Base-by-base conservation (phyloP, 2,888 invertebrate species). In the Pammene fasciana region DNA sequence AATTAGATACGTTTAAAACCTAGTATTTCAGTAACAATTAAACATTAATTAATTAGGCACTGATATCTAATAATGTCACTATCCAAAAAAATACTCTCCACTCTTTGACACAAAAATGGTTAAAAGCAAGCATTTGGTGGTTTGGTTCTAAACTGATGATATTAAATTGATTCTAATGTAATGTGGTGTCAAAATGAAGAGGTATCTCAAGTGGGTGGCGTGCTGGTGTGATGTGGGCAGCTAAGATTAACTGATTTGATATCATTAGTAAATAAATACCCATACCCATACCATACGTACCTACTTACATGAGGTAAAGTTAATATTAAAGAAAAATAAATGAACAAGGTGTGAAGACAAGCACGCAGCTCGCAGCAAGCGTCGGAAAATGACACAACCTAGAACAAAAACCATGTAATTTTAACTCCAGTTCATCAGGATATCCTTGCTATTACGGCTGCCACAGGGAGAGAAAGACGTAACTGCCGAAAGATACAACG, bases 361-460 rank as follows among this genome's bases (percentile, higher is more conserved):
- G 34, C 10, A 61, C 7, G 45, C 4, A 11, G 34, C 10, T 55
- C 7, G 45, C 4, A 10, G 50, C n/a, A 36, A 46, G n/a, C 48
- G 41, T 65, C 38, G 38, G 61, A 52, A 41, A 36, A 67, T 67
- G 52, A 18, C 48, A 54, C 59, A 48, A 55, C 16, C 67, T 34
- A 46, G 26, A 61, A 57, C 18, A 50, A 59, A 56, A 62, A 48
- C n/a, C 60, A 34, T 56, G 41, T 48, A 64, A 57, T 57, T 56
- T 52, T 16, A 45, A 50, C 43, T 57, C 41, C 43, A 16, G n/a
- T 18, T 48, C 62, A 46, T 8, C 26, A 61, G 56, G 56, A 62
- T 68, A 67, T 60, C 36, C 67, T 56, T 50, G 34, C 56, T 52
- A 62, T 68, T 57, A 68, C 62, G 50, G 50, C 62, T 68, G 56